These are phyloP conservation scores for Nemopilema nomurai DNA, from an alignment of 30 jellyfish, hydroid and myxozoan genomes.

Conservation along the genomic window DNA sequence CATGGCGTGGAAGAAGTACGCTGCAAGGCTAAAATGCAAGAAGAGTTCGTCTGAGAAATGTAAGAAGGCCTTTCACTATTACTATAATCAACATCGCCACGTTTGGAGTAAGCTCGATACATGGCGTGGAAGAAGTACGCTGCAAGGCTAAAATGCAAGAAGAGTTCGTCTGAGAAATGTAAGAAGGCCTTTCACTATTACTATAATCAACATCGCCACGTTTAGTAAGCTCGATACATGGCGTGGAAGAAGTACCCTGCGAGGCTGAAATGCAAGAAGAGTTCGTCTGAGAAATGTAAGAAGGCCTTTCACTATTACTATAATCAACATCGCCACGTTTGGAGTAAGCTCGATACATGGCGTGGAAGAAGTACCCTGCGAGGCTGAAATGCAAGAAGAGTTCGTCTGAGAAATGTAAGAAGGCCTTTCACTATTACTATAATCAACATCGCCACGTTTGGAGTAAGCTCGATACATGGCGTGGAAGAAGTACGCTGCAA, in stretches of 20 bases:
- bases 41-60: background rate
- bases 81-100: background rate
- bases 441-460: conserved; percentile 13
- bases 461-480: conserved; percentile 57
- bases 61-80: background rate
- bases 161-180: background rate
- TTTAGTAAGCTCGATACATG: conserved; percentile 50
- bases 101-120: conserved; percentile 50
- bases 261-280: conserved; percentile 35
- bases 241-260: conserved; percentile 56
- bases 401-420: background rate
- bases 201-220: conserved; percentile 1
- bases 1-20: conserved; percentile 67
- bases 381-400: conserved; percentile 43
- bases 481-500: conserved; percentile 48
- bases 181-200: background rate
- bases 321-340: conserved; percentile 13
- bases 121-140: conserved; percentile 61
- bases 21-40: conserved; percentile 37
- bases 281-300: background rate
- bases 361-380: conserved; percentile 41
- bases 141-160: conserved; percentile 40
- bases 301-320: background rate
- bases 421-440: background rate
- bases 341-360: conserved; percentile 58